A percentile compares a stretch with the other conserved stretches of the same genome.
Evolutionary conservation across 2,888 invertebrate species (phyloP).

Genomic region (Suillia variegata): DNA sequence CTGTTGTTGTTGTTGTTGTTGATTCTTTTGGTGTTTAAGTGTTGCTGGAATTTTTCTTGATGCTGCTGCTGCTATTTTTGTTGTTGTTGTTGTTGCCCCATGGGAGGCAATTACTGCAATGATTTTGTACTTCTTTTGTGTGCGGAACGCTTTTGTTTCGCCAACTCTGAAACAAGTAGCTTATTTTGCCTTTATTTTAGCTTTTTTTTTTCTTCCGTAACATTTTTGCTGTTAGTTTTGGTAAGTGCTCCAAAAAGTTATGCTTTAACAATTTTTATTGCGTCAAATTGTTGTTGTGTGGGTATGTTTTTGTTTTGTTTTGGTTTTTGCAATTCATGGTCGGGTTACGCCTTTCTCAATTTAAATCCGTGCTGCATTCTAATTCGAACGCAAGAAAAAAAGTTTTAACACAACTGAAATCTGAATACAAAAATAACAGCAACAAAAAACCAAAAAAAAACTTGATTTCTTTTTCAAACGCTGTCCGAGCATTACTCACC

Average conservation of each 20-base stretch:
- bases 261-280: not conserved
- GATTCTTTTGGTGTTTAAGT: not conserved
- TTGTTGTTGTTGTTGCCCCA: not conserved
- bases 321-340: not conserved
- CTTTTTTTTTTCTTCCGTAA: no score
- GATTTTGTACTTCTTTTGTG: conserved; percentile 1
- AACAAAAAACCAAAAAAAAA: no score
- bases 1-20: not conserved
- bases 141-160: not conserved
- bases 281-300: no score
- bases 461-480: no score
- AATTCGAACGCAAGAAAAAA: not conserved
- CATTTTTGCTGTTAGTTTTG: no score
- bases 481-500: not conserved
- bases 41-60: not conserved
- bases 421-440: no score
- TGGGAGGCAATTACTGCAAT: not conserved
- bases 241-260: not conserved
- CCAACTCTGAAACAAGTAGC: not conserved
- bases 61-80: not conserved
- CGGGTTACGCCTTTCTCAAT: not conserved
- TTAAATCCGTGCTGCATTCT: not conserved
- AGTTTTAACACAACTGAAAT: not conserved
- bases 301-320: not conserved
- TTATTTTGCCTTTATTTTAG: not conserved